Conservation (phyloP, 2,797 vertebrate species). For the Sitta carolinensis region DNA sequence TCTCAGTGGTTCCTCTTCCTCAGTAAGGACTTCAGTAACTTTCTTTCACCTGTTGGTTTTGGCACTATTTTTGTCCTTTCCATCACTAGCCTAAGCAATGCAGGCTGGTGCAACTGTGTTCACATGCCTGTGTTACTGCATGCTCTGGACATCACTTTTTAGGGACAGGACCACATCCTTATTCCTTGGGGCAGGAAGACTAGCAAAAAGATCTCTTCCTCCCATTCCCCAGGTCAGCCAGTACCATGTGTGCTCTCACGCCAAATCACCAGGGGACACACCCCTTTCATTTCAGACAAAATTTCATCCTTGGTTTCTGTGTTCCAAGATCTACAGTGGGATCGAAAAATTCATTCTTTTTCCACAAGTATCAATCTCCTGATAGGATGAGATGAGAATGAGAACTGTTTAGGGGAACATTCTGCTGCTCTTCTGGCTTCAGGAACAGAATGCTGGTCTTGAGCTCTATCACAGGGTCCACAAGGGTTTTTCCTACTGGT, state of each 20-base stretch:
- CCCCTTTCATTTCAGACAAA: not conserved
- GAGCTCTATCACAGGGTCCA: not conserved
- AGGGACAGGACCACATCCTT: not conserved
- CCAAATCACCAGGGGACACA: not conserved
- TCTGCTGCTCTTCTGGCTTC: not conserved
- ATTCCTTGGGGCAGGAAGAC: not conserved
- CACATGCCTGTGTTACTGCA: not conserved
- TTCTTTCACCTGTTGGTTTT: not conserved
- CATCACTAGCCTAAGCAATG: not conserved
- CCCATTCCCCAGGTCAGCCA: not conserved
- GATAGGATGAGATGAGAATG: not conserved
- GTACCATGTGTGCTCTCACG: rapidly evolving
- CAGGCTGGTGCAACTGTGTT: not conserved
- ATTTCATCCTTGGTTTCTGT: not conserved
- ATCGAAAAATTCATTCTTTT: not conserved
- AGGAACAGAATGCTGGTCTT: not conserved
- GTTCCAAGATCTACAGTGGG: not conserved
- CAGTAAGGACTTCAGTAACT: not conserved
- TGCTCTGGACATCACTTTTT: not conserved
- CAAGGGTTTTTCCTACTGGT: not conserved
- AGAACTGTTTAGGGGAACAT: not conserved
- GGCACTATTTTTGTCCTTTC: not conserved
- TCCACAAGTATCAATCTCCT: not conserved
- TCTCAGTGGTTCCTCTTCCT: not conserved
- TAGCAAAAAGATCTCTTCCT: not conserved